Base-by-base conservation (phyloP, 2,797 vertebrate species). In the Anableps anableps region DNA sequence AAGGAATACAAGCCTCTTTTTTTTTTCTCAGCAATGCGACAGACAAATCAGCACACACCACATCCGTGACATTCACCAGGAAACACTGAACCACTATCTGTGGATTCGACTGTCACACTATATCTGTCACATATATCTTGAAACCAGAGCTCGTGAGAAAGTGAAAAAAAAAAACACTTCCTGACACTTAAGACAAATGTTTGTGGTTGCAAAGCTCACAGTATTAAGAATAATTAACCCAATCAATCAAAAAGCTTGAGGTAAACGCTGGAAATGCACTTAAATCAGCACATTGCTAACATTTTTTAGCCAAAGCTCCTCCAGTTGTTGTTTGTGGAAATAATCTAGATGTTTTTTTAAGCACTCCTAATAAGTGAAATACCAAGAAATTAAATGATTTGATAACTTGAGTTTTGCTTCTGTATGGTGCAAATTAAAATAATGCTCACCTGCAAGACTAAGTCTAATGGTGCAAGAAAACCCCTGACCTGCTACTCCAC, bases 101-200 rank as follows among this genome's bases (percentile, higher is more conserved):
- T 72, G 74, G n/a, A 68, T 86, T 78, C 51, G 81, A 50, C 75
- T 6, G 41, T 78, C 75, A 75, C 10, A n/a, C 79, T 10, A 62
- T 89, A 86, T 70, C 77, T n/a, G 47, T 64, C 70, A 48, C 66
- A 34, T 84, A 82, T 72, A 85, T 85, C 82, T 78, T 58, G 88
- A 89, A 91, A 93, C 79, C 70, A 38, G 87, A 91, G 85, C 81
- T 77, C 82, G 23, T n/a, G 43, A 43, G 73, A 45, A 41, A 62
- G 50, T 29, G 14, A 17, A 21, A 29, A n/a, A 2, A 41, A 80
- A 74, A 79, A 86, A 81, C 74, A 66, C 78, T 50, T 47, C 60
- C 51, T 41, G 77, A 75, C 31, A 17, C 31, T 48, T 73, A 72
- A 19, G 48, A 53, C 80, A 76, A 50, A 72, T 74, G 80, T 66